Conservation (phyloP, 2,888 invertebrate species). For the Glyphotaelius pellucidus region DNA sequence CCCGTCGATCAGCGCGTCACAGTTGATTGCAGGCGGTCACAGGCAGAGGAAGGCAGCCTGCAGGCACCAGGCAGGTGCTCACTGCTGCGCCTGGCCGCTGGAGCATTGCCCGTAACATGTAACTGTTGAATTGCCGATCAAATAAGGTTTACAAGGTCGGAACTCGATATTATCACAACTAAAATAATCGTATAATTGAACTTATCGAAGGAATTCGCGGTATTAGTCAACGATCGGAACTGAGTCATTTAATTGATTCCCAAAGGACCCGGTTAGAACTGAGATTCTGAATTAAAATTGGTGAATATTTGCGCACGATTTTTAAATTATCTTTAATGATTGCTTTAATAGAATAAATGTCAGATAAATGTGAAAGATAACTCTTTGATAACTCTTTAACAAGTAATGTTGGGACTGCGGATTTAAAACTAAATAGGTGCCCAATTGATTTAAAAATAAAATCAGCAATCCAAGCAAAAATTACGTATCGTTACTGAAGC, state of each 20-base stretch:
- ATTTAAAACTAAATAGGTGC: too few relatives aligned
- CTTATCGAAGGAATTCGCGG: neutral
- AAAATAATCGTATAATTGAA: neutral
- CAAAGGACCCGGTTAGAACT: neutral
- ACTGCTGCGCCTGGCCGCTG: neutral
- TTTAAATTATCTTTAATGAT: too few relatives aligned
- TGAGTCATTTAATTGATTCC: neutral
- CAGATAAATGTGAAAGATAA: too few relatives aligned
- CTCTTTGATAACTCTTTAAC: too few relatives aligned
- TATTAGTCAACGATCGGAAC: neutral
- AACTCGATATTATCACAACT: neutral
- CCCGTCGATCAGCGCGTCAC: neutral
- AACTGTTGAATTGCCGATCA: neutral
- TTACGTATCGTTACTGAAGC: too few relatives aligned
- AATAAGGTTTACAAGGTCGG: neutral
- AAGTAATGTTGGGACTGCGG: too few relatives aligned
- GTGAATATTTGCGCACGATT: neutral
- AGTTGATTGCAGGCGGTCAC: neutral
- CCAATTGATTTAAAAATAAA: too few relatives aligned
- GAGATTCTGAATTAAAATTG: neutral
- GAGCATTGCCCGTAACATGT: neutral
- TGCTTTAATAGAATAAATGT: too few relatives aligned
- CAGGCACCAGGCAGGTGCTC: slow-evolving; percentile 10
- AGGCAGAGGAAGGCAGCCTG: neutral
- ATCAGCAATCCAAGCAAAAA: too few relatives aligned